These are phyloP conservation scores for Nipponia nippon DNA, from an alignment of 2,113 vertebrate genomes.

Conservation along the genomic window DNA sequence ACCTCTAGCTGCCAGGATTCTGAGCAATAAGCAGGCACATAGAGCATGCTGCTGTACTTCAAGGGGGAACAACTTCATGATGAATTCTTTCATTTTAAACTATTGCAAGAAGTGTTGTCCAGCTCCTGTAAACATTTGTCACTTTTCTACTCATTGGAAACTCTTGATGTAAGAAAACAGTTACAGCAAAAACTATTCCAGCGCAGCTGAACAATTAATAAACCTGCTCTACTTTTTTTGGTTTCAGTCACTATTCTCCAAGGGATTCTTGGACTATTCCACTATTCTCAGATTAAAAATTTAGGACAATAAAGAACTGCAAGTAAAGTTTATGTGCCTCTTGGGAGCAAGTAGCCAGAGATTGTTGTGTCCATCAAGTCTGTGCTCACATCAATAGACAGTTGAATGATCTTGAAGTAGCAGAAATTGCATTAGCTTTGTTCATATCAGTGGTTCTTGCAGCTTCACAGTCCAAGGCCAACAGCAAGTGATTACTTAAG, in stretches of 20 bases:
- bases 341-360: constrained; percentile 53
- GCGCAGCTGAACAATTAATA: constrained; percentile 41
- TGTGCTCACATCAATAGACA: constrained; percentile 42
- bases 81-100: constrained; percentile 48
- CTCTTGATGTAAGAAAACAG: background rate
- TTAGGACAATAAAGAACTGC: constrained; percentile 58
- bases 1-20: background rate
- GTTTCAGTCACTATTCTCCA: constrained; percentile 25
- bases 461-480: constrained; percentile 39
- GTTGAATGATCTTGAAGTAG: constrained; percentile 39
- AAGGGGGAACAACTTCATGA: background rate
- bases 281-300: constrained; percentile 53
- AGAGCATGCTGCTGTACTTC: background rate
- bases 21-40: background rate
- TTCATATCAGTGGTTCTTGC: constrained; percentile 52
- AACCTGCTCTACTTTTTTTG: background rate
- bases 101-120: background rate
- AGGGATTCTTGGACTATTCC: background rate
- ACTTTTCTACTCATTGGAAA: constrained; percentile 31
- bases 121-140: constrained; percentile 37
- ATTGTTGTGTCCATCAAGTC: constrained; percentile 64
- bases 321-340: constrained; percentile 56
- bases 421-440: constrained; percentile 48
- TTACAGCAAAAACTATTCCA: background rate
- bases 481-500: constrained; percentile 49